These are phyloP conservation scores for Seira ritae DNA, from an alignment of 2,888 invertebrate species.

Conservation along the genomic window DNA sequence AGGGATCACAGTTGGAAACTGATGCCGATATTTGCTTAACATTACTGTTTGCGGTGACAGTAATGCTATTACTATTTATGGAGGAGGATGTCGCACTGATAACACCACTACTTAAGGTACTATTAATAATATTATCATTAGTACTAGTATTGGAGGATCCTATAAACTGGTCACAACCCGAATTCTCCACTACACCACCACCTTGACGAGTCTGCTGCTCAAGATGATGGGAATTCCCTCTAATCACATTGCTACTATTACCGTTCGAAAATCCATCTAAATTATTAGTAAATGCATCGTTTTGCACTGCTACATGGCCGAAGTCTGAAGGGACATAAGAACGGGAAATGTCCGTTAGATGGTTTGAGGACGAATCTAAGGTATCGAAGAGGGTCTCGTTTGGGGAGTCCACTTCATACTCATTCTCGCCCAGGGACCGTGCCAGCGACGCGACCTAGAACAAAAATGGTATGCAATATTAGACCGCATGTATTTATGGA, in stretches of 20 bases:
- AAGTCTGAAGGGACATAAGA: slow-evolving; percentile 73
- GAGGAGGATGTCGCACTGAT: slow-evolving; percentile 54
- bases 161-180: slow-evolving; percentile 63
- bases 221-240: slow-evolving; percentile 43
- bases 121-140: too few species aligned
- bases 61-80: slow-evolving; percentile 46
- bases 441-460: slow-evolving; percentile 72
- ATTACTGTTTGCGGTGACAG: slow-evolving; percentile 45
- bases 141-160: slow-evolving; percentile 52
- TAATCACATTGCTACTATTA: slow-evolving; percentile 53
- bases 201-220: slow-evolving; percentile 41
- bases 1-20: slow-evolving; percentile 72
- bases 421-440: slow-evolving; percentile 67
- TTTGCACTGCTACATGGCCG: slow-evolving; percentile 63
- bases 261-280: slow-evolving; percentile 55
- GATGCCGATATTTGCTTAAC: slow-evolving; percentile 58
- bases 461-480: too few species aligned
- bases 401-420: slow-evolving; percentile 73
- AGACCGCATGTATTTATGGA: too few species aligned
- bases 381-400: slow-evolving; percentile 73
- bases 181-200: slow-evolving; percentile 36
- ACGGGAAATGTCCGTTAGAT: slow-evolving; percentile 73
- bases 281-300: slow-evolving; percentile 43
- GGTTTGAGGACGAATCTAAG: slow-evolving; percentile 70
- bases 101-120: slow-evolving; percentile 47